These are phyloP conservation scores for Sphenopsis melanotis DNA, from an alignment of 2,797 vertebrate genomes.

Conservation along the genomic window DNA sequence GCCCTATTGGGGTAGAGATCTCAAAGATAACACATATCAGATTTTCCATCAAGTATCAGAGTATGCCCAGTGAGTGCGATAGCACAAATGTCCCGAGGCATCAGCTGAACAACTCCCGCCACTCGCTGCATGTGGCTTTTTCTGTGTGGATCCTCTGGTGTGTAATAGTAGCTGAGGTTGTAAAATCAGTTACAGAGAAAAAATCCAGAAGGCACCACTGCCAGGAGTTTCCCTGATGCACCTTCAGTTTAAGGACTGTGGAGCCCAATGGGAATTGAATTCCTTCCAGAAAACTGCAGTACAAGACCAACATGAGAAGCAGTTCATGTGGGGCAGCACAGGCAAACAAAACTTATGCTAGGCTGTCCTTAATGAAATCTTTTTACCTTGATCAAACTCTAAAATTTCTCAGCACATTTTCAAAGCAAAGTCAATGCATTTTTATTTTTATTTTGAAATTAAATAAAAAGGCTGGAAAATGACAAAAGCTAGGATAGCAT, in stretches of 20 bases:
- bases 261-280: not conserved
- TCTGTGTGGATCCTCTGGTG: not conserved
- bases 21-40: not conserved
- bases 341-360: not conserved
- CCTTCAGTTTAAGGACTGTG: not conserved
- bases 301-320: not conserved
- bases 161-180: not conserved
- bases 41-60: not conserved
- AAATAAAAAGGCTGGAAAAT: not conserved
- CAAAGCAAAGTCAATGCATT: not conserved
- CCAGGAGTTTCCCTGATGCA: not conserved
- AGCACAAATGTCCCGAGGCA: not conserved
- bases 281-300: not conserved
- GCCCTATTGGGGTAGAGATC: not conserved
- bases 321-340: fast-evolving
- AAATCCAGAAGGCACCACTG: not conserved
- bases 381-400: not conserved
- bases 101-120: not conserved
- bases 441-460: not conserved
- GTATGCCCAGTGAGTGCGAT: fast-evolving
- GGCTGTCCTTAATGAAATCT: not conserved
- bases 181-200: not conserved
- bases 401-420: not conserved
- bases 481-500: not conserved
- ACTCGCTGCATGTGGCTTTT: fast-evolving